Evolutionary conservation across 2,888 invertebrate species (phyloP).

Genomic region (Phlogophora meticulosa): DNA sequence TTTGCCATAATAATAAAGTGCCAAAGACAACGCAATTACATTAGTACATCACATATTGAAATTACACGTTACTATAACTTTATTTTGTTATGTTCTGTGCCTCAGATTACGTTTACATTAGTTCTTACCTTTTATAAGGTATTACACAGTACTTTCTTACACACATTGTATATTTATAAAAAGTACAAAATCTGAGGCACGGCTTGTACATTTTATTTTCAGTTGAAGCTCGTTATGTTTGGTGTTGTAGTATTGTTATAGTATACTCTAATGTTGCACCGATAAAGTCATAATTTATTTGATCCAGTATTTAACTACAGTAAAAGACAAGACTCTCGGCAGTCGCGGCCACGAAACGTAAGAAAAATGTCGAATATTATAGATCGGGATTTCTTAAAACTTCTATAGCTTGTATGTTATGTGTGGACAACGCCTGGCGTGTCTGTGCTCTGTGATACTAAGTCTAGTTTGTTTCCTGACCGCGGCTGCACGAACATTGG

Average conservation of each 20-base stretch:
- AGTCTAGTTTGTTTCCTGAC: background rate
- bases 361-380: background rate
- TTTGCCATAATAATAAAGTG: slow-evolving; percentile 49
- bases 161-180: slow-evolving; percentile 21
- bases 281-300: slow-evolving; percentile 10
- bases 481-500: background rate
- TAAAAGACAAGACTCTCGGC: background rate
- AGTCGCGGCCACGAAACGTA: background rate
- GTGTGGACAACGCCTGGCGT: too few species aligned
- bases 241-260: slow-evolving; percentile 52
- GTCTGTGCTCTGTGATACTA: too few species aligned
- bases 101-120: slow-evolving; percentile 37
- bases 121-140: slow-evolving; percentile 5
- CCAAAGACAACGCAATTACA: slow-evolving; percentile 52
- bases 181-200: slow-evolving; percentile 38
- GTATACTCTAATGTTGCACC: slow-evolving; percentile 38
- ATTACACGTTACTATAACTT: slow-evolving; percentile 22
- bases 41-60: slow-evolving; percentile 34
- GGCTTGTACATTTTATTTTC: slow-evolving; percentile 53
- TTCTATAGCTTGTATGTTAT: too few species aligned
- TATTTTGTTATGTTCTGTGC: slow-evolving; percentile 46
- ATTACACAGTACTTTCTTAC: slow-evolving; percentile 7
- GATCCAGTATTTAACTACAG: slow-evolving; percentile 21
- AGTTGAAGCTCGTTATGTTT: slow-evolving; percentile 55
- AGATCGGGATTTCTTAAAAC: background rate